Base-by-base conservation (phyloP, 2,113 vertebrate genomes). In the Sinocyclocheilus maitianheensis region DNA sequence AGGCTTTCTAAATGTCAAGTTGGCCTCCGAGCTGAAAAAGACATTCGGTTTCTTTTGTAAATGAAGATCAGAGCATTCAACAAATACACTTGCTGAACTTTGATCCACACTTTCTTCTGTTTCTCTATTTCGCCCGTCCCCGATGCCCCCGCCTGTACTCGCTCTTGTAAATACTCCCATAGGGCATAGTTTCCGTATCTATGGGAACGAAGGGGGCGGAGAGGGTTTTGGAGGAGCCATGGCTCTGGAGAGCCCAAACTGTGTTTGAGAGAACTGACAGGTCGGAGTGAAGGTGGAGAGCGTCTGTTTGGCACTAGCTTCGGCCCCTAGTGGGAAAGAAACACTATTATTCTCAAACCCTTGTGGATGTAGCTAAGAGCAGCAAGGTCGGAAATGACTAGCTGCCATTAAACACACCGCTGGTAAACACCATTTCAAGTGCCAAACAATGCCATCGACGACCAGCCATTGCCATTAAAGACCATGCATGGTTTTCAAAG, bases 1-100 rank as follows among this genome's bases (percentile, higher is more conserved):
- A 55, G 18, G 16, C 9, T 82, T 63, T 67, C 18, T 16, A 87
- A 89, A 89, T 89, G 85, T 89, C 85, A 89, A 55, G 74, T 77
- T 72, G 60, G 81, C 62, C 63, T 79, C 69, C 4, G 18, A 40
- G 76, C 18, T 4, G 60, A 86, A 75, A 46, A 77, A 69, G 80
- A 69, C 53, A 5, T 22, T 77, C 11, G 37, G 37, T 71, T 84
- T 84, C 77, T 81, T 86, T 62, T 74, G 78, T 82, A 82, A 81
- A 82, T 26, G n/a, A 71, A 77, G 71, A 83, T 85, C 37, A 76
- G 24, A 48, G 48, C 53, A 76, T 63, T 3, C 14, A 48, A 63
- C 58, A 67, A 85, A 81, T 84, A 67, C 76, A 67, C 81, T 85
- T 53, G 48, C 48, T 81, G 34, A 46, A 81, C 79, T 63, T 69